Evolutionary conservation across 1,140 invertebrate species (phyloP).

Genomic region (Drosophila aff.): DNA sequence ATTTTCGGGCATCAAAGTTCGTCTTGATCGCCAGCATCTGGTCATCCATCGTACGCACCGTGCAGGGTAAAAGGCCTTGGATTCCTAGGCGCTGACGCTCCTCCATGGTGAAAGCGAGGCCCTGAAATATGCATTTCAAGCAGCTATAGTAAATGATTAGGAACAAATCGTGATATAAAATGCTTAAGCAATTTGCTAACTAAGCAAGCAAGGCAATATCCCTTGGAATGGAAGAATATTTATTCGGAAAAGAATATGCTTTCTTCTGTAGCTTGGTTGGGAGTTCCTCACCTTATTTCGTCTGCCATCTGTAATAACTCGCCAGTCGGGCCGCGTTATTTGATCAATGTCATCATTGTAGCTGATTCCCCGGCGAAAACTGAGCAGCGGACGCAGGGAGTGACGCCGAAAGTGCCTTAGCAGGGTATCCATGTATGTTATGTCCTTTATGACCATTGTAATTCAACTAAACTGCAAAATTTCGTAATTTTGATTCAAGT

Average conservation of each 20-base stretch:
- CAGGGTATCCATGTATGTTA: background rate
- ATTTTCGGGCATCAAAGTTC: slow-evolving; percentile 91
- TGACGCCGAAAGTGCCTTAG: background rate
- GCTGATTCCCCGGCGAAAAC: background rate
- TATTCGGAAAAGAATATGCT: background rate
- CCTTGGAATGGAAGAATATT: background rate
- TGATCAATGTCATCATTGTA: slow-evolving; percentile 12
- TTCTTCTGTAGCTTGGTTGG: background rate
- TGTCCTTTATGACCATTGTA: background rate
- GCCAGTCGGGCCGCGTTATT: slow-evolving; percentile 15
- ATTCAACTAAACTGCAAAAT: background rate
- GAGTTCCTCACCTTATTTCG: slow-evolving; percentile 19
- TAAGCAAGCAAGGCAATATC: background rate
- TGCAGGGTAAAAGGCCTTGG: slow-evolving; percentile 92
- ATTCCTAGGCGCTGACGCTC: slow-evolving; percentile 85
- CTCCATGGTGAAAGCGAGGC: slow-evolving; percentile 41
- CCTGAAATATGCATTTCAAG: slow-evolving; percentile 20
- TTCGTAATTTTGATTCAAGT: background rate
- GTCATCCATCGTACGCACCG: slow-evolving; percentile 93
- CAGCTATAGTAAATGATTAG: background rate
- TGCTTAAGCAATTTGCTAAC: background rate
- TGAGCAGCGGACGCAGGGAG: background rate
- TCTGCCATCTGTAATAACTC: background rate
- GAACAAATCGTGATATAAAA: background rate
- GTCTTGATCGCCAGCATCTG: slow-evolving; percentile 91